Conservation (phyloP, 2,797 vertebrate genomes). For the Chanos chanos region DNA sequence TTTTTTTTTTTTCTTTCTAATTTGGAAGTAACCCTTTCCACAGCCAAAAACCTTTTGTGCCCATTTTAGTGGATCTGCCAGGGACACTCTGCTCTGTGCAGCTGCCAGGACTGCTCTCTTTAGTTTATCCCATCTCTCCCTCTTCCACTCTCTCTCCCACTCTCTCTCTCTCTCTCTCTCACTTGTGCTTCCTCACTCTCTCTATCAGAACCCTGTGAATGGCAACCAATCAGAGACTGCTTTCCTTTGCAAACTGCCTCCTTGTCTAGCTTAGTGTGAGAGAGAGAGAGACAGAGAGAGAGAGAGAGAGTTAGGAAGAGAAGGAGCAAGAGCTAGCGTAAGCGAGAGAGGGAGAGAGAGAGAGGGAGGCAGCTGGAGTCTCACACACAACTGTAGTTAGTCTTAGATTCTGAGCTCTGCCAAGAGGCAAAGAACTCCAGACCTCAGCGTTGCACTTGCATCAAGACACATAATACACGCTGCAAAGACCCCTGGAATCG, state of each 20-base stretch:
- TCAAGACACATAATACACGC: constrained; percentile 39
- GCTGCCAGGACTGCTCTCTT: constrained; percentile 36
- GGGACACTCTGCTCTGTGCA: constrained; percentile 54
- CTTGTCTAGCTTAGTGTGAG: constrained; percentile 60
- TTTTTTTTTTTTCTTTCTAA: too few species aligned
- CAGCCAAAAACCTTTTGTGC: constrained; percentile 34
- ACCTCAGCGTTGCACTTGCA: constrained; percentile 39
- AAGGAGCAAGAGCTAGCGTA: constrained; percentile 6
- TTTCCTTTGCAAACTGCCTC: constrained; percentile 62
- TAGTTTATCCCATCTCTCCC: neutral
- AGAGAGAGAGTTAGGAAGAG: constrained; percentile 11
- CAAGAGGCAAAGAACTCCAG: constrained; percentile 44
- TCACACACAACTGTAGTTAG: constrained; percentile 55
- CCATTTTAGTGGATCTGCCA: constrained; percentile 61
- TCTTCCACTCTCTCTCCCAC: neutral
- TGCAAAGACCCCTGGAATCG: constrained; percentile 31
- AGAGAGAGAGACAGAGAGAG: neutral
- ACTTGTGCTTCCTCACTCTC: neutral
- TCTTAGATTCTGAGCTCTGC: constrained; percentile 51
- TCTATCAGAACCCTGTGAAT: constrained; percentile 64
- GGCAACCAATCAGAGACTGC: constrained; percentile 76
- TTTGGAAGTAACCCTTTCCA: constrained; percentile 26
- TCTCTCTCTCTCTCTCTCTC: neutral
- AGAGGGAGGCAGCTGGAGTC: constrained; percentile 39
- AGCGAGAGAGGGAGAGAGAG: constrained; percentile 14